Evolutionary conservation across 1,140 invertebrate genomes (phyloP).

Genomic region (Ephestia elutella): DNA sequence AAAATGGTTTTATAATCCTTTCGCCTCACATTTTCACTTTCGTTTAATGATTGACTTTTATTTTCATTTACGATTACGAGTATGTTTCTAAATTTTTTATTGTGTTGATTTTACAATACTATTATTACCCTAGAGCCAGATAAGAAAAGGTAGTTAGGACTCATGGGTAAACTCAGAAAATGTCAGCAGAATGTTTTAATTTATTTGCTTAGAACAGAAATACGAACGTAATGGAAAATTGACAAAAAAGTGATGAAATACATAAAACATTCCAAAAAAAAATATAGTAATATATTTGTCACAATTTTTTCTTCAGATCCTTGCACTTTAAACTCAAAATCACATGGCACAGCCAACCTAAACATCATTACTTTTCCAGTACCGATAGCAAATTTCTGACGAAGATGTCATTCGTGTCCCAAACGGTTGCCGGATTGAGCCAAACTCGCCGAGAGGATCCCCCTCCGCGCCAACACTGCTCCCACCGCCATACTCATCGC

Average conservation of each 20-base stretch:
- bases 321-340: neutral
- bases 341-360: neutral
- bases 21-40: slow-evolving; percentile 8
- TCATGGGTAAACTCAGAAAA: too few species aligned
- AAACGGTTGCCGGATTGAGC: slow-evolving; percentile 62
- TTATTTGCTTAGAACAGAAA: too few species aligned
- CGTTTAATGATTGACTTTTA: neutral
- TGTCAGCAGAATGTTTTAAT: too few species aligned
- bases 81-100: too few species aligned
- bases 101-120: too few species aligned
- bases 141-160: too few species aligned
- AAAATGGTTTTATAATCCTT: neutral
- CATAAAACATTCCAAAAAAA: too few species aligned
- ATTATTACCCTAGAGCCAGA: too few species aligned
- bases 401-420: slow-evolving; percentile 64
- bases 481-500: slow-evolving; percentile 58
- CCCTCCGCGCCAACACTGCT: slow-evolving; percentile 60
- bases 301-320: neutral
- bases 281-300: too few species aligned
- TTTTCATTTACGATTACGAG: too few species aligned
- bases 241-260: too few species aligned
- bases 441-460: slow-evolving; percentile 51
- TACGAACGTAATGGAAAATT: too few species aligned
- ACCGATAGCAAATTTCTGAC: slow-evolving; percentile 2
- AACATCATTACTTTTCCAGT: slow-evolving; percentile 11